phyloP scores from a whole-genome alignment of 1,140 invertebrate genomes.

The Andricus grossulariae region DNA sequence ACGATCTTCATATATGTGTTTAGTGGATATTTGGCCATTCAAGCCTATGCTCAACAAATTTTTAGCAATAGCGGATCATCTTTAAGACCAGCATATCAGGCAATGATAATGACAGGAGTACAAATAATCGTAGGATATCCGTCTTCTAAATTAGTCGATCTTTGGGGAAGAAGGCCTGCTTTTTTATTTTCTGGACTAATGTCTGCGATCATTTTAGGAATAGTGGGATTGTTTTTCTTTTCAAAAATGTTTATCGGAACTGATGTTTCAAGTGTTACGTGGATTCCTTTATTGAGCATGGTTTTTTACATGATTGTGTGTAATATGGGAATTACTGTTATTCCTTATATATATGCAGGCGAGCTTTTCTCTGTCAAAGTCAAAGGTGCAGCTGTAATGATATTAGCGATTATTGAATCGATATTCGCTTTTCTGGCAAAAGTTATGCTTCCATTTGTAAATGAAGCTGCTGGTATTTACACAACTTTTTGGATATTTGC shows the following conservation, averaged over 20 bases:
- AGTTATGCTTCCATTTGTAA: slow-evolving; percentile 77
- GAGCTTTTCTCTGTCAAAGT: slow-evolving; percentile 12
- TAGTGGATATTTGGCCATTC: slow-evolving; percentile 85
- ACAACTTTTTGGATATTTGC: slow-evolving; percentile 84
- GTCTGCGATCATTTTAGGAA: slow-evolving; percentile 76
- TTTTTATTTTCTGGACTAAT: slow-evolving; percentile 80
- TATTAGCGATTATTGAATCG: slow-evolving; percentile 65
- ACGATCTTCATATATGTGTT: slow-evolving; percentile 86
- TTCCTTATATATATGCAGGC: slow-evolving; percentile 70
- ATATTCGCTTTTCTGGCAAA: slow-evolving; percentile 79
- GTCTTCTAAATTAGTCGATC: slow-evolving; percentile 82
- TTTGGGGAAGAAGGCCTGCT: slow-evolving; percentile 81
- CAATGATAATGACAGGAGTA: slow-evolving; percentile 82
- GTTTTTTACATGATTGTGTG: slow-evolving; percentile 67
- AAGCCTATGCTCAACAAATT: slow-evolving; percentile 85
- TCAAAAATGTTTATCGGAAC: slow-evolving; percentile 60
- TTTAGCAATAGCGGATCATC: slow-evolving; percentile 81
- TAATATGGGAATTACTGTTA: slow-evolving; percentile 76
- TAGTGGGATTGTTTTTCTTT: slow-evolving; percentile 76
- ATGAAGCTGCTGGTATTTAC: slow-evolving; percentile 77
- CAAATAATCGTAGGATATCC: slow-evolving; percentile 81
- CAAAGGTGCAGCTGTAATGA: neutral
- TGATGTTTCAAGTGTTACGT: slow-evolving; percentile 61
- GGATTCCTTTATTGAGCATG: slow-evolving; percentile 64
- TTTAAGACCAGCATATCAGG: slow-evolving; percentile 73